Evolutionary conservation across 2,888 invertebrate genomes (phyloP).

Genomic region (Lapara coniferarum): DNA sequence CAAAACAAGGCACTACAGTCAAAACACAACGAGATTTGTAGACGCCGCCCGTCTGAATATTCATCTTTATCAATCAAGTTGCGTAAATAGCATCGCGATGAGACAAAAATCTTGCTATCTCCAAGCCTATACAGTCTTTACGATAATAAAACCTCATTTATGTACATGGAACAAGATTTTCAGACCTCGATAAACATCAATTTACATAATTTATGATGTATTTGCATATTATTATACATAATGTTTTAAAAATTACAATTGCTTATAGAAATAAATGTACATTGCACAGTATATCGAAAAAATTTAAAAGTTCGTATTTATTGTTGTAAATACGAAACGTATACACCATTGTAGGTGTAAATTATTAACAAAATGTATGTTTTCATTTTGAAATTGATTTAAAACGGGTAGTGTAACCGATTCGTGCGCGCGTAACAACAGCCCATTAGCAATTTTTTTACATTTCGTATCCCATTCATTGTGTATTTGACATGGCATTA

Average conservation of each 20-base stretch:
- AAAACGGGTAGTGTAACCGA: conserved; percentile 3
- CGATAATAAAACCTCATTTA: conserved; percentile 41
- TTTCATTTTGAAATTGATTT: conserved; percentile 2
- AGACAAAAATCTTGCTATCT: conserved; percentile 60
- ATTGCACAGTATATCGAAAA: too few relatives aligned
- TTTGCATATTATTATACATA: too few relatives aligned
- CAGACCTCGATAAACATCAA: too few relatives aligned
- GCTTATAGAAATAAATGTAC: too few relatives aligned
- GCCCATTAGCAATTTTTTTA: conserved; percentile 52
- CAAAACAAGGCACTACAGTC: conserved; percentile 54
- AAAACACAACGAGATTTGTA: conserved; percentile 59
- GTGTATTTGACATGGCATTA: conserved; percentile 62
- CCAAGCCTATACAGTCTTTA: conserved; percentile 36
- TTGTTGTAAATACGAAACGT: too few relatives aligned
- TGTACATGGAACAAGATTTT: background rate
- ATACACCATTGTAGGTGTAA: too few relatives aligned
- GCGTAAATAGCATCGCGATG: conserved; percentile 62
- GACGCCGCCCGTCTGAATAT: conserved; percentile 62
- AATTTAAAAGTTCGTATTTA: too few relatives aligned
- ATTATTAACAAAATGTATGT: background rate
- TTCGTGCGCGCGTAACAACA: conserved; percentile 32
- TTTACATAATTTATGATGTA: too few relatives aligned
- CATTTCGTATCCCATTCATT: conserved; percentile 44
- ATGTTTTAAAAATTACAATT: too few relatives aligned
- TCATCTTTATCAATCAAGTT: conserved; percentile 73